A percentile compares a stretch with the other conserved stretches of the same genome.
These are phyloP conservation scores for Enteromius radiatus DNA, from an alignment of 2,797 vertebrate genomes.

Conservation along the genomic window DNA sequence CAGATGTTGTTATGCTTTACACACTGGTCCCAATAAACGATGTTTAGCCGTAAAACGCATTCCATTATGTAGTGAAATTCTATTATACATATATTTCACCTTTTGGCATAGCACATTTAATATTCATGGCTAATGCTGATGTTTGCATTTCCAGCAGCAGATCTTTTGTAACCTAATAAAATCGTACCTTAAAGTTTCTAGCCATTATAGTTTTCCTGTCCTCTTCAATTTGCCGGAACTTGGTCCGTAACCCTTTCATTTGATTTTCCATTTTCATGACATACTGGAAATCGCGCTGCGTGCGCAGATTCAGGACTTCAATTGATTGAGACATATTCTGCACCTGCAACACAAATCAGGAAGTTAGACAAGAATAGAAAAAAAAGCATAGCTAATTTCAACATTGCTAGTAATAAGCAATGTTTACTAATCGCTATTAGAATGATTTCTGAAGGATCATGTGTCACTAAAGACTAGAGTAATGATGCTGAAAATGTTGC, in stretches of 20 bases:
- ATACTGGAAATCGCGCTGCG: slow-evolving; percentile 98
- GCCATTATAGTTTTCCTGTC: slow-evolving; percentile 95
- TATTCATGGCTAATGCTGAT: not conserved
- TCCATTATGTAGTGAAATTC: slow-evolving; percentile 14
- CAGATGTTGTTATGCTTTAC: not conserved
- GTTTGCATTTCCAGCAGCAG: slow-evolving; percentile 6
- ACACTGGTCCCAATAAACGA: not conserved
- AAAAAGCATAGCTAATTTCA: not conserved
- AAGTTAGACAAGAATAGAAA: not conserved
- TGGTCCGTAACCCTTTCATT: slow-evolving; percentile 96
- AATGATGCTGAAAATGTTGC: not conserved
- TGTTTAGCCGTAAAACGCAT: not conserved
- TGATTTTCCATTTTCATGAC: slow-evolving; percentile 99
- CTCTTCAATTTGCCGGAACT: slow-evolving; percentile 96
- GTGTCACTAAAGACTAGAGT: not conserved
- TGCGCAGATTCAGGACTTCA: slow-evolving; percentile 95
- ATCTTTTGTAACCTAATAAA: slow-evolving; percentile 18
- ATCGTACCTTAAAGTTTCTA: slow-evolving; percentile 92
- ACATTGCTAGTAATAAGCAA: not conserved
- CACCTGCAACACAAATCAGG: slow-evolving; percentile 78
- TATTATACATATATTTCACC: not conserved
- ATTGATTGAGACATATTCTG: slow-evolving; percentile 99
- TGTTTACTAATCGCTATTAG: not conserved
- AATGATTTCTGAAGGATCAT: not conserved
- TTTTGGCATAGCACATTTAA: not conserved